Evolutionary conservation across 2,797 vertebrate genomes (phyloP), one percentile per base, ranked within the genome.

Genomic region (Melanotaenia maccullochi): DNA sequence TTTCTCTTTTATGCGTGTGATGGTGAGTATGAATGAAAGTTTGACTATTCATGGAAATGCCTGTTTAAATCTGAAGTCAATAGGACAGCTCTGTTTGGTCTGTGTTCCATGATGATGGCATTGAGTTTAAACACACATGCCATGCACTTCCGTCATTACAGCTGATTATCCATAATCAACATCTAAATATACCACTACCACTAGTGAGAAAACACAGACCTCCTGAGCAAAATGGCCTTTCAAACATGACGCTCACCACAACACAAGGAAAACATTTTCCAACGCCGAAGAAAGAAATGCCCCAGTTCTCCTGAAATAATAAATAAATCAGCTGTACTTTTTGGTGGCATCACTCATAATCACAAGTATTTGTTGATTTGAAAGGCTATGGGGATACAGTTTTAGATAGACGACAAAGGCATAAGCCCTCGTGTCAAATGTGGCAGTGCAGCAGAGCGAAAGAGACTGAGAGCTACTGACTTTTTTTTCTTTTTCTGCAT

Each of bases 131-230:
- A 91, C 91, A 92, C 86, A 89, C 87, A 89, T 84, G 90, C 90
- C 88, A 90, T 73, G 78, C 83, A 86, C 92, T 93, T 93, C 92
- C 89, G 84, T 92, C 92, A 94, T 93, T 93, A 93, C 89, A 91
- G 87, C 92, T 94, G 92, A 94, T 94, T 93, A 93, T 94, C 92
- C 90, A 92, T 93, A 93, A 93, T 93, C 90, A 93, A 92, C 90
- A 91, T 92, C 92, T 89, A 93, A 93, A 93, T 91, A 89, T 90
- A 91, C 87, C 90, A 86, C 85, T 76, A 82, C 78, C 87, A 60
- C 78, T 67, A n/a, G 84, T 93, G 92, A 93, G 88, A 89, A 86
- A 93, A 91, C 87, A 59, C 93, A 94, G 93, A 90, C 92, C 87
- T 85, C 84, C 82, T 28, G 61, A 82, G 87, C 74, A 87, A 92